Evolutionary conservation across 2,888 invertebrate species (phyloP).

Genomic region (Plebejus melissa): DNA sequence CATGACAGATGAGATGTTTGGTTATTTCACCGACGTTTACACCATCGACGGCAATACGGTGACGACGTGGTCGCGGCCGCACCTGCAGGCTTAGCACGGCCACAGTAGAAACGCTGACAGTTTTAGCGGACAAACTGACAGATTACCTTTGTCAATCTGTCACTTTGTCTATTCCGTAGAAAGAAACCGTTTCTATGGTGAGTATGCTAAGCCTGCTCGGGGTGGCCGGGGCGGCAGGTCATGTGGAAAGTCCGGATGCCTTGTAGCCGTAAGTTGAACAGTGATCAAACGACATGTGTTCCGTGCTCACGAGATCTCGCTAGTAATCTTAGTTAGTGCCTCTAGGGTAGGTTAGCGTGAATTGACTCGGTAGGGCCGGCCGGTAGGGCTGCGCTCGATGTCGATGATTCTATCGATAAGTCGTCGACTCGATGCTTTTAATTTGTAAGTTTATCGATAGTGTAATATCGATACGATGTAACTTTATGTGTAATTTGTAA

Average conservation of each 20-base stretch:
- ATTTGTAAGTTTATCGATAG: background rate
- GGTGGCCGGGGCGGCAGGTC: background rate
- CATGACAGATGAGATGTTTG: slow-evolving; percentile 16
- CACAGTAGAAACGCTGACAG: no score
- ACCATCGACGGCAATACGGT: slow-evolving; percentile 5
- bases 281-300: slow-evolving; percentile 54
- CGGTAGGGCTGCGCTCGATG: slow-evolving; percentile 39
- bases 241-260: slow-evolving; percentile 63
- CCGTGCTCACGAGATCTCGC: slow-evolving; percentile 77
- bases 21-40: background rate
- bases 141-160: no score
- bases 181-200: no score
- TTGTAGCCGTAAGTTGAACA: slow-evolving; percentile 63
- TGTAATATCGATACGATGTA: slow-evolving; percentile 3
- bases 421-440: background rate
- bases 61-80: background rate
- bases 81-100: background rate
- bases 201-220: background rate
- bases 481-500: slow-evolving; percentile 22
- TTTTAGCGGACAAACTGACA: no score
- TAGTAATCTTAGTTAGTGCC: slow-evolving; percentile 76
- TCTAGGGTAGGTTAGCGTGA: slow-evolving; percentile 70
- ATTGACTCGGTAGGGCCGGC: slow-evolving; percentile 55
- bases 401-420: background rate
- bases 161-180: no score